Base-by-base conservation (phyloP, 2,888 invertebrate genomes). In the Seira ritae region DNA sequence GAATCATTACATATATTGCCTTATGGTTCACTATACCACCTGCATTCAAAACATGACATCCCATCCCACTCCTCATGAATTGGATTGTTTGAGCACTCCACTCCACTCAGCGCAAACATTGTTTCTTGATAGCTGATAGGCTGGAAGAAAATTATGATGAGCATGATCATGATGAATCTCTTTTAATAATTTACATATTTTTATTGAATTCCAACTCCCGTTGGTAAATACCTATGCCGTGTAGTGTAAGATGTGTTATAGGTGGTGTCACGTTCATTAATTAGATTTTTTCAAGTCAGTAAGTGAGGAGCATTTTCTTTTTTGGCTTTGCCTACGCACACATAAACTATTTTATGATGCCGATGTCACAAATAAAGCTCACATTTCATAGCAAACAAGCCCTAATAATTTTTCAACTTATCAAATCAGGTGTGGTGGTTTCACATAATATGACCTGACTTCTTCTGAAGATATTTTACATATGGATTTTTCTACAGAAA, bases 21-120 rank as follows among this genome's bases (percentile, higher is more conserved):
- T n/a, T n/a, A n/a, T n/a, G n/a, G n/a, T n/a, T n/a, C n/a, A n/a
- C 42, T 12, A 62, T 76, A 70, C 81, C 76, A 75, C 75, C 74
- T 80, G 81, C 76, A 81, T 80, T 74, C 66, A 81, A 70, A 81
- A 71, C 81, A 81, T 70, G 75, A 76, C 81, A 81, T 70, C 71
- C 81, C 37, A 81, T n/a, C n/a, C n/a, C n/a, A n/a, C n/a, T n/a
- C n/a, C 75, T 75, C 75, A 70, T 55, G 73, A 69, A 22, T n/a
- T n/a, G n/a, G n/a, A n/a, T n/a, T n/a, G n/a, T n/a, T n/a, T n/a
- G n/a, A n/a, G n/a, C n/a, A n/a, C n/a, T n/a, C n/a, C n/a, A 42
- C 42, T 12, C 42, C 42, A 12, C 42, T 42, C 42, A 69, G 75
- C 81, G n/a, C n/a, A n/a, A 81, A 81, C 65, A 55, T 75, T 71